phyloP scores from a whole-genome alignment of 2,113 vertebrate species.

The Thunnus thynnus region DNA sequence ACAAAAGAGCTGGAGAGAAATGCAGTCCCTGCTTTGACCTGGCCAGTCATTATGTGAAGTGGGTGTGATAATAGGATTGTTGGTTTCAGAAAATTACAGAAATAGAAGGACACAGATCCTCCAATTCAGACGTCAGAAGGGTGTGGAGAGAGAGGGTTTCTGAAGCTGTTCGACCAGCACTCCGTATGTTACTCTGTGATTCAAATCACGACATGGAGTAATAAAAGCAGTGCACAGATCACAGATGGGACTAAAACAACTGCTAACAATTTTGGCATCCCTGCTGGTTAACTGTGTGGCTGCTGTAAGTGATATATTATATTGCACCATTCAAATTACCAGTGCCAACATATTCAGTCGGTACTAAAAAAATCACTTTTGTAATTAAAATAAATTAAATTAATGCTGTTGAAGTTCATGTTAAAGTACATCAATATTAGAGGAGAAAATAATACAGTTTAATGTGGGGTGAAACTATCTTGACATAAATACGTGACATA shows the following conservation, averaged over 20 bases:
- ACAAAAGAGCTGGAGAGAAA: too few species aligned
- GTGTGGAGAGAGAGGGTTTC: too few species aligned
- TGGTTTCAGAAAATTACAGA: too few species aligned
- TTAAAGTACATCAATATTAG: conserved; percentile 3
- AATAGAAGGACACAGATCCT: too few species aligned
- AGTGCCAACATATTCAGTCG: neutral
- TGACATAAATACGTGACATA: conserved; percentile 21
- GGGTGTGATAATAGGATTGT: too few species aligned
- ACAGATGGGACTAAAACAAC: conserved; percentile 38
- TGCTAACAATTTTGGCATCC: conserved; percentile 11
- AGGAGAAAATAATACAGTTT: neutral
- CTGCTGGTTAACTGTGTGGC: conserved; percentile 28
- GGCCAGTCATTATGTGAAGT: too few species aligned
- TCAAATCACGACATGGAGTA: neutral
- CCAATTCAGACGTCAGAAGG: too few species aligned
- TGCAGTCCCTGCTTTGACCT: too few species aligned
- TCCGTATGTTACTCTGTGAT: neutral
- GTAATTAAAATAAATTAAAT: too few species aligned
- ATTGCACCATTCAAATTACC: conserved; percentile 5
- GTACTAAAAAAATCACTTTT: neutral
- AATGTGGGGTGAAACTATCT: conserved; percentile 9
- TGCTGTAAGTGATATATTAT: conserved; percentile 16
- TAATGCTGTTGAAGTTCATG: neutral
- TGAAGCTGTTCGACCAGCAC: too few species aligned
- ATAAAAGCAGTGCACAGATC: neutral